Base-by-base conservation (phyloP, 2,888 invertebrate species). In the Agrochola lychnidis region DNA sequence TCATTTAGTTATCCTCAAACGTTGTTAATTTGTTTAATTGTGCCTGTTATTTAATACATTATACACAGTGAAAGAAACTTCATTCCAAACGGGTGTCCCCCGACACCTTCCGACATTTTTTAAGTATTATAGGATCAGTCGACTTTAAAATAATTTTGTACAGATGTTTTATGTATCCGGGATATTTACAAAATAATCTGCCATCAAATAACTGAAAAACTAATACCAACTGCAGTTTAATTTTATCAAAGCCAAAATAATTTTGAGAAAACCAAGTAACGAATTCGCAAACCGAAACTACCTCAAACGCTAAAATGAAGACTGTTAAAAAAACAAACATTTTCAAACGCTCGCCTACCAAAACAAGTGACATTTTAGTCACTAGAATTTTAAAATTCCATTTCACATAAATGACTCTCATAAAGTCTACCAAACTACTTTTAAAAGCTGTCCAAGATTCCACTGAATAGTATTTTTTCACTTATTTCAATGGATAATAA, bases 401-500 rank as follows among this genome's bases (percentile, higher is more conserved):
- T 76, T 82, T 42, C 62, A 40, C 19, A 66, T 68, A 78, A 61
- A 82, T 42, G 51, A 68, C n/a, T 76, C 70, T 69, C 57, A 68
- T 67, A 77, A 66, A 78, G 14, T 76, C 66, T 70, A 59, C 57
- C 59, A 85, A 85, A 76, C 66, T 86, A 89, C 69, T 64, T 78
- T 78, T 56, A 64, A 72, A 79, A 82, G 59, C 73, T 77, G 69
- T 68, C 30, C 45, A 79, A 75, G 78, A 82, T 73, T 76, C 51
- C 12, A 56, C 45, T 62, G 70, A 68, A 74, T 64, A 76, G 59
- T 70, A 66, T 81, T 87, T 84, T 87, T 83, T 66, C 10, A 80
- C 81, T 78, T 79, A 86, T 82, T 78, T 75, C 83, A 81, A 82
- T 81, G 80, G 82, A 91, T 89, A 89, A 90, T 90, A 77, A 80